phyloP scores from a whole-genome alignment of 2,797 vertebrate genomes.

The Mormyrops boulengeri region DNA sequence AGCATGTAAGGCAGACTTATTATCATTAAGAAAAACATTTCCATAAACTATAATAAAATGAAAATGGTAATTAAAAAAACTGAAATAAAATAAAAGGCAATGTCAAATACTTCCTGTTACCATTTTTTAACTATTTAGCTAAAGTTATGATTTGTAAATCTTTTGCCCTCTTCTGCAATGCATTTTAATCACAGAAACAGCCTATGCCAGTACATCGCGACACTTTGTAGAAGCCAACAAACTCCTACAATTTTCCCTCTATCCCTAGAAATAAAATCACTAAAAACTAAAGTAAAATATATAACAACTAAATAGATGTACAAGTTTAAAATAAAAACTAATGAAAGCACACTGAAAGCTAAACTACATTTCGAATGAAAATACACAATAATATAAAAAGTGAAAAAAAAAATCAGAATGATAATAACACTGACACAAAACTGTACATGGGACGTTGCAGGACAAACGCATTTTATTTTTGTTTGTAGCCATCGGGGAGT shows the following conservation, averaged over 20 bases:
- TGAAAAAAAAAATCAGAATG: background rate
- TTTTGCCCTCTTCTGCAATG: background rate
- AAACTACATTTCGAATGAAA: background rate
- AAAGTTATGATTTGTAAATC: background rate
- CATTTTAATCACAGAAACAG: background rate
- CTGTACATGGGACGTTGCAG: background rate
- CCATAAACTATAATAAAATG: background rate
- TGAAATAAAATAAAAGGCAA: background rate
- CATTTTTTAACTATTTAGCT: background rate
- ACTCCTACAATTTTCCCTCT: background rate
- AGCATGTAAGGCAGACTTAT: background rate
- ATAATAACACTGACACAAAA: background rate
- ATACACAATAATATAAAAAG: background rate
- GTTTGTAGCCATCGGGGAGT: background rate
- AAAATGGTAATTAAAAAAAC: background rate
- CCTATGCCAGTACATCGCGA: background rate
- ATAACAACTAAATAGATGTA: background rate
- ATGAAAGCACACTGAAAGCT: background rate
- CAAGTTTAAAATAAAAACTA: background rate
- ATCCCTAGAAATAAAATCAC: background rate
- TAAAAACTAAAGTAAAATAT: background rate
- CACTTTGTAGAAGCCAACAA: background rate
- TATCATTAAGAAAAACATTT: background rate
- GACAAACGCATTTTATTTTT: background rate
- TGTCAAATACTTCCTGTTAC: background rate